phyloP scores from a whole-genome alignment of 2,113 vertebrate species.

The Thermophis baileyi region DNA sequence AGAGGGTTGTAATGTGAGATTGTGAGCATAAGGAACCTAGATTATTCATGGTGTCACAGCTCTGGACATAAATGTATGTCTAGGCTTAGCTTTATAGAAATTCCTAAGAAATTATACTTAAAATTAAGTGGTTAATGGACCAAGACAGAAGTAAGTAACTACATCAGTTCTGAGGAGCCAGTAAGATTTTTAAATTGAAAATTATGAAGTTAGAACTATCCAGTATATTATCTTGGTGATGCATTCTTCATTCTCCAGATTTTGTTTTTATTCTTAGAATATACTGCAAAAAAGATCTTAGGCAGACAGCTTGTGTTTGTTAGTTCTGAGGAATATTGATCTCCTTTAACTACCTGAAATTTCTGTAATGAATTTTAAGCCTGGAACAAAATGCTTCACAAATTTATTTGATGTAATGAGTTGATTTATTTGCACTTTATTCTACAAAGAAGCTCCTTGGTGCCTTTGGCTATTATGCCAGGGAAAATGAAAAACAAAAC shows the following conservation, averaged over 20 bases:
- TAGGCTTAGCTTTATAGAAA: not conserved
- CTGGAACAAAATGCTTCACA: not conserved
- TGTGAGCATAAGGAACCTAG: not conserved
- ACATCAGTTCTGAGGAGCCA: not conserved
- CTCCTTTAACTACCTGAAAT: not conserved
- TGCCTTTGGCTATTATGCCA: not conserved
- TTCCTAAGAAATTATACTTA: slow-evolving; percentile 2
- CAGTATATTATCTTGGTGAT: not conserved
- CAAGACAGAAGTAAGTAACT: not conserved
- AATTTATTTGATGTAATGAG: not conserved
- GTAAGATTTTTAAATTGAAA: not conserved
- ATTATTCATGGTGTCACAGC: not conserved
- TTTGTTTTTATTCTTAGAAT: not conserved
- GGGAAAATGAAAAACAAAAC: not conserved
- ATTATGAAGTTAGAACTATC: not conserved
- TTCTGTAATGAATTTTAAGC: not conserved
- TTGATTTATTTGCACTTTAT: not conserved
- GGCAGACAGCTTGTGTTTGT: not conserved
- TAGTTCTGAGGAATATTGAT: not conserved
- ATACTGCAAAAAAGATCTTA: not conserved
- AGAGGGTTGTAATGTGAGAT: not conserved
- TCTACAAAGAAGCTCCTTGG: not conserved
- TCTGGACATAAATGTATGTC: not conserved
- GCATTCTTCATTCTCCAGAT: not conserved
- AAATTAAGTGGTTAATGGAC: not conserved